Evolutionary conservation across 2,888 invertebrate species (phyloP).

Genomic region (Anthophora plumipes): DNA sequence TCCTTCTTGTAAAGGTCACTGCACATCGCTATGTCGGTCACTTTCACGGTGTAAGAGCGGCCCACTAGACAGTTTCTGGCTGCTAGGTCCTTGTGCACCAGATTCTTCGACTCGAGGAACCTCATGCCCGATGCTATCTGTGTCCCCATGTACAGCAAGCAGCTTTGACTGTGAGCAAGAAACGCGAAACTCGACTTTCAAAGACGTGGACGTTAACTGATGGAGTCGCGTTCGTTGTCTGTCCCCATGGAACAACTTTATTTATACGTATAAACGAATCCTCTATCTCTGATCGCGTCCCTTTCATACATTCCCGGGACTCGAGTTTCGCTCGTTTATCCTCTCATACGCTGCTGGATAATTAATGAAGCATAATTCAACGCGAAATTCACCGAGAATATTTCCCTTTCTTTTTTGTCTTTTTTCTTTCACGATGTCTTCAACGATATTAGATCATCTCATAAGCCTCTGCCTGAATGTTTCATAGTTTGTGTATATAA

Average conservation of each 20-base stretch:
- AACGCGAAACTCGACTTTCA: neutral
- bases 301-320: neutral
- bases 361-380: neutral
- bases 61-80: constrained; percentile 89
- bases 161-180: constrained; percentile 86
- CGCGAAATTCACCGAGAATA: neutral
- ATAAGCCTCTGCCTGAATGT: too few species aligned
- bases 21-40: constrained; percentile 88
- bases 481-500: too few species aligned
- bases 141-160: constrained; percentile 89
- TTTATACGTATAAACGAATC: constrained; percentile 14
- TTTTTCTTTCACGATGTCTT: neutral
- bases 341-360: neutral
- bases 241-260: constrained; percentile 20
- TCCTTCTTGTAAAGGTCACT: constrained; percentile 88
- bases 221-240: neutral
- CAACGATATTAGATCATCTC: too few species aligned
- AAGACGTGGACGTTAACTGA: constrained; percentile 20
- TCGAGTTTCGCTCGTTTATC: constrained; percentile 8
- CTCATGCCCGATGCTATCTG: constrained; percentile 93
- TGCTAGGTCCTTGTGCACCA: constrained; percentile 92
- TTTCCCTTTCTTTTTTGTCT: too few species aligned
- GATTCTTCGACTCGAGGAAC: constrained; percentile 91
- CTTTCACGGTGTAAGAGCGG: constrained; percentile 87
- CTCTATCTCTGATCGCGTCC: neutral